Base-by-base conservation (phyloP, 2,888 invertebrate species). In the Scaptodrosophila latifasciaeformis region DNA sequence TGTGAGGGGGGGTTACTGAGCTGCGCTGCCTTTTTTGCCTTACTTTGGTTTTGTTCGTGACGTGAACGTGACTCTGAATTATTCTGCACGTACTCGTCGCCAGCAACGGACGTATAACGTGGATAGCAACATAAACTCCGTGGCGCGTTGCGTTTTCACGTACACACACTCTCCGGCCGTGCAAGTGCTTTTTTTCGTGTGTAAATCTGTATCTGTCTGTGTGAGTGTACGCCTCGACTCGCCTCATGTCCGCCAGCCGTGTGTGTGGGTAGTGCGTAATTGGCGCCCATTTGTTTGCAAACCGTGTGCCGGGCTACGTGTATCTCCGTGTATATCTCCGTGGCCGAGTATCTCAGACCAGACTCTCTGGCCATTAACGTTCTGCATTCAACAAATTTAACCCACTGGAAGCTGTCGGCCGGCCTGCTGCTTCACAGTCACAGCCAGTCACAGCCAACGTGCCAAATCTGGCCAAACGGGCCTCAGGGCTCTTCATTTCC, bases 31-130 rank as follows among this genome's bases (percentile, higher is more conserved):
- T 66, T 72, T 71, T 72, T 66, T 75, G 70, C 68, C 76, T 81
- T 70, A 76, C 76, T 85, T 85, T 85, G 85, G 86, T 86, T 86
- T 84, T 84, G 83, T 85, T 86, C 86, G 85, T 85, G 85, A 86
- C 86, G 85, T 85, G 83, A 82, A 84, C 83, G 82, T 81, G 80
- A 75, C 72, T 77, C 80, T 81, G 86, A 85, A 84, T 85, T 85
- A 86, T 85, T 86, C 84, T 84, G 84, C 84, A 85, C 85, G 86
- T 85, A 83, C 80, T 82, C 84, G 83, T 82, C 81, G 83, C 70
- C 84, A 84, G 82, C 78, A 81, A 82, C 83, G 83, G 83, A 83
- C 82, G 82, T 80, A 78, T 62, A 62, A 65, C 67, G 67, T 70
- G 67, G 43, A 54, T 47, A 50, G n/a, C n/a, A n/a, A n/a, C n/a